phyloP scores from a whole-genome alignment of 2,113 vertebrate genomes.

The Nannospalax galili region DNA sequence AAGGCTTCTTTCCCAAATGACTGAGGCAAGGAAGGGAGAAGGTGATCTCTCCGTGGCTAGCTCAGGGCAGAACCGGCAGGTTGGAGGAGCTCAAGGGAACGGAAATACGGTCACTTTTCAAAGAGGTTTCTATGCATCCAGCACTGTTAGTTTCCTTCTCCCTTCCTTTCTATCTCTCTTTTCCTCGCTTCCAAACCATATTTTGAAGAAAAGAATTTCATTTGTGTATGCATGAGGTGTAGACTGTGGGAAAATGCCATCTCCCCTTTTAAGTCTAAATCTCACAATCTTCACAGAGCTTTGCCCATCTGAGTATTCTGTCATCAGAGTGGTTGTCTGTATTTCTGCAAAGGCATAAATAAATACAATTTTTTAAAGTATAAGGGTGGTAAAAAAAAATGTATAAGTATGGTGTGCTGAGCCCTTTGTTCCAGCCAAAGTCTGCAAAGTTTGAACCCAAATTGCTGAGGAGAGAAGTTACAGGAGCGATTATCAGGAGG shows the following conservation, averaged over 20 bases:
- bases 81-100: too few species aligned
- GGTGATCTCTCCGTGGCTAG: not conserved
- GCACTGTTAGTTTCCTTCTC: not conserved
- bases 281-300: not conserved
- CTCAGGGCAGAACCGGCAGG: not conserved
- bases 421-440: not conserved
- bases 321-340: not conserved
- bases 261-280: not conserved
- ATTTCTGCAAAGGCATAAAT: not conserved
- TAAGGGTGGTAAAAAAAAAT: too few species aligned
- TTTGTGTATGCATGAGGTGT: not conserved
- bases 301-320: not conserved
- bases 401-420: not conserved
- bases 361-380: not conserved
- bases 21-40: not conserved
- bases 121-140: not conserved
- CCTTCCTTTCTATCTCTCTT: not conserved
- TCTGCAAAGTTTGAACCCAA: slow-evolving; percentile 2
- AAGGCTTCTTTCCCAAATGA: not conserved
- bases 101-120: not conserved
- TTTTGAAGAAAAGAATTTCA: not conserved
- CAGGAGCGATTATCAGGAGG: slow-evolving; percentile 41
- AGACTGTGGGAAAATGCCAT: rapidly evolving
- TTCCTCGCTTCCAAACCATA: not conserved
- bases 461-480: slow-evolving; percentile 58